Evolutionary conservation across 2,797 vertebrate species (phyloP).

Genomic region (Sebastes nivosus): DNA sequence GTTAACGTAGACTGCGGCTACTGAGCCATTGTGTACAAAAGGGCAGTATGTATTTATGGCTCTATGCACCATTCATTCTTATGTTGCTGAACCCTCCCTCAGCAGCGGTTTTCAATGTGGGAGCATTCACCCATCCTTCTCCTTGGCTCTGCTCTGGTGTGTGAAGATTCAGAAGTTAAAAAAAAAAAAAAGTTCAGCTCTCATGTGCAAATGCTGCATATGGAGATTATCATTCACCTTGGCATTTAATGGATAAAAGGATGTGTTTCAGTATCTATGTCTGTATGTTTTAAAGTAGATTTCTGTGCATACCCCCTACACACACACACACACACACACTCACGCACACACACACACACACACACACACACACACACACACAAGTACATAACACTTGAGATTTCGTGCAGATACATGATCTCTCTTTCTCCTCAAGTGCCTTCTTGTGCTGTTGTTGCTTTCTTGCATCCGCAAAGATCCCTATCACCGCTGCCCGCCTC

Average conservation of each 20-base stretch:
- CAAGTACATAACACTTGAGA: conserved; percentile 33
- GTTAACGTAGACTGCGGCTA: not conserved
- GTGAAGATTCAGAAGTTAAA: conserved; percentile 5
- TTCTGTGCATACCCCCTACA: not conserved
- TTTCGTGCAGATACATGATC: conserved; percentile 58
- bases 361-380: not conserved
- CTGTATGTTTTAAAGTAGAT: not conserved
- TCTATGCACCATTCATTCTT: conserved; percentile 27
- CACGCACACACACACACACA: not conserved
- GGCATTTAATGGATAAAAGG: not conserved
- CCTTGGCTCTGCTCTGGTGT: conserved; percentile 22
- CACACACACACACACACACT: not conserved
- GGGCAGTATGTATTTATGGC: conserved; percentile 30
- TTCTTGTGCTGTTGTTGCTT: conserved; percentile 66
- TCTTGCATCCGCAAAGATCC: conserved; percentile 76
- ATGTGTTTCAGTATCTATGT: not conserved
- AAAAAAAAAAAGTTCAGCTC: conserved; percentile 8
- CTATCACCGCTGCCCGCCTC: conserved; percentile 63
- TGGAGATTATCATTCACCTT: not conserved
- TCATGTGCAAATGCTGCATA: not conserved
- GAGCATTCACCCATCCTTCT: conserved; percentile 3
- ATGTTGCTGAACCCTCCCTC: conserved; percentile 35
- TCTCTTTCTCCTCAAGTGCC: conserved; percentile 57
- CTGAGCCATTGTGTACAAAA: conserved; percentile 22
- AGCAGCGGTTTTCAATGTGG: conserved; percentile 16